These are phyloP conservation scores for Nannobrachium achirus DNA, from an alignment of 2,113 vertebrate genomes.

Conservation along the genomic window DNA sequence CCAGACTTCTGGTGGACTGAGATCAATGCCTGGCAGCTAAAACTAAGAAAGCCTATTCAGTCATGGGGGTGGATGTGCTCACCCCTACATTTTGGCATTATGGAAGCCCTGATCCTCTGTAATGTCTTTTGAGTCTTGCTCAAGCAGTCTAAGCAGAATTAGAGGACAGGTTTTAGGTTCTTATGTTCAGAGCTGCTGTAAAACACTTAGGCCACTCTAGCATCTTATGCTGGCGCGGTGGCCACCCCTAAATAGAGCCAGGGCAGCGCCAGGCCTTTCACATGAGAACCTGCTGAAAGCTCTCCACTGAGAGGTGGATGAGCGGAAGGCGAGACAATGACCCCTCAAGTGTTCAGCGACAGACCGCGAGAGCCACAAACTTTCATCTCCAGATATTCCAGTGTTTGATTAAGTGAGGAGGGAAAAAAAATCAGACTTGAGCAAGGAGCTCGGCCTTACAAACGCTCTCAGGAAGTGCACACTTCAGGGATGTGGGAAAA, in stretches of 20 bases:
- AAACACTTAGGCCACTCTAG: constrained; percentile 56
- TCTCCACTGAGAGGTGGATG: constrained; percentile 64
- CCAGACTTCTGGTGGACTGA: constrained; percentile 54
- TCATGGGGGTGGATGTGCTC: constrained; percentile 36
- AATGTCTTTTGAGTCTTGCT: constrained; percentile 33
- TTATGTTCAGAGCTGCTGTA: constrained; percentile 52
- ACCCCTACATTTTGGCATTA: constrained; percentile 36
- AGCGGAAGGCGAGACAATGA: constrained; percentile 71
- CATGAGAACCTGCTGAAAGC: constrained; percentile 71
- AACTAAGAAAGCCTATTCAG: constrained; percentile 21
- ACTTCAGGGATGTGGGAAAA: constrained; percentile 73
- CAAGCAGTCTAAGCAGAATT: constrained; percentile 40
- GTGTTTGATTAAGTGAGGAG: constrained; percentile 76
- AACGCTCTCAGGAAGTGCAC: constrained; percentile 77
- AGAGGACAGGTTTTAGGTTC: constrained; percentile 38
- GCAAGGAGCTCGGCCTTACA: constrained; percentile 61
- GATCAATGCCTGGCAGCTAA: constrained; percentile 52
- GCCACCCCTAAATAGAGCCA: constrained; percentile 48
- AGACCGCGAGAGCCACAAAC: constrained; percentile 63
- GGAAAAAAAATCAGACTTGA: constrained; percentile 69
- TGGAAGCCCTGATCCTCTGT: constrained; percentile 29
- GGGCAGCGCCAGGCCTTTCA: constrained; percentile 49
- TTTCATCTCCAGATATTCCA: constrained; percentile 73
- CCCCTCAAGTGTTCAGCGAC: constrained; percentile 67
- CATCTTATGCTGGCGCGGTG: constrained; percentile 43